Percentiles rank a stretch among this genome's conserved stretches.
phyloP scores from a whole-genome alignment of 1,140 invertebrate genomes.

The Sitobion miscanthi region DNA sequence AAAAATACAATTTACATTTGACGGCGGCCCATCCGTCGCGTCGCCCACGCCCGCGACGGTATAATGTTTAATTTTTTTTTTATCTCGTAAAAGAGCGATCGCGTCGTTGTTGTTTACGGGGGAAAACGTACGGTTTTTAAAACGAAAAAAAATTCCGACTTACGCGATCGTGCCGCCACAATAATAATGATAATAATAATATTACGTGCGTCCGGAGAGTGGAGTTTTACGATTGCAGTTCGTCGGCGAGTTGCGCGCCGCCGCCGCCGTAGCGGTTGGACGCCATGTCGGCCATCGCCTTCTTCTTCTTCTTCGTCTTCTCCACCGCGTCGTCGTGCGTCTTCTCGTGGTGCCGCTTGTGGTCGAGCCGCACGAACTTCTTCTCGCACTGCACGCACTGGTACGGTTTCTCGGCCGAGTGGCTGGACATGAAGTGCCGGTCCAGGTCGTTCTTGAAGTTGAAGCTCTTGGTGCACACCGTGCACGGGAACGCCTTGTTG shows the following conservation, averaged over 20 bases:
- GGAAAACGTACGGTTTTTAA: background rate
- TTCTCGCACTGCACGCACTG: constrained; percentile 82
- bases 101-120: background rate
- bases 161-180: background rate
- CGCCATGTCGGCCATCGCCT: background rate
- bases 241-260: background rate
- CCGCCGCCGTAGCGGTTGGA: background rate
- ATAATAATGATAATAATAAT: background rate
- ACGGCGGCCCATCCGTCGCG: background rate
- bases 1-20: background rate
- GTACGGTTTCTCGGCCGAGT: constrained; percentile 77
- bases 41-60: background rate
- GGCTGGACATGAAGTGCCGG: constrained; percentile 81
- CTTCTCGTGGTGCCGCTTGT: constrained; percentile 90
- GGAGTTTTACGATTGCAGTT: background rate
- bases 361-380: constrained; percentile 90
- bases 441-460: constrained; percentile 90
- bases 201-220: background rate
- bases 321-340: constrained; percentile 73
- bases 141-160: background rate
- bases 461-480: constrained; percentile 86
- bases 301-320: constrained; percentile 52
- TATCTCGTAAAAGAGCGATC: background rate
- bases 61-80: background rate
- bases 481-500: constrained; percentile 88